phyloP scores from a whole-genome alignment of 2,888 invertebrate genomes.

The Agrochola lota region DNA sequence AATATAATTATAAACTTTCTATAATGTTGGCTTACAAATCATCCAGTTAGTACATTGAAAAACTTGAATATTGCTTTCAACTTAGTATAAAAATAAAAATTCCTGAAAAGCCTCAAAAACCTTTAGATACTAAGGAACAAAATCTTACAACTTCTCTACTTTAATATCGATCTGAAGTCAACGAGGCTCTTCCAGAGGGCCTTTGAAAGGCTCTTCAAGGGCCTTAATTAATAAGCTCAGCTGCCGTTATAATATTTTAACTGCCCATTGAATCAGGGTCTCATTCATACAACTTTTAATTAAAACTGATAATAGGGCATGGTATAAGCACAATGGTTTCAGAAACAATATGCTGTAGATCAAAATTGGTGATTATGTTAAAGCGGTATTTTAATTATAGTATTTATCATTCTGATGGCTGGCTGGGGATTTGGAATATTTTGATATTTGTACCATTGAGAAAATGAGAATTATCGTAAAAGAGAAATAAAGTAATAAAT shows the following conservation, averaged over 20 bases:
- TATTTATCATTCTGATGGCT: conserved; percentile 33
- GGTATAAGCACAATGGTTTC: conserved; percentile 39
- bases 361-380: conserved; percentile 52
- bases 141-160: conserved; percentile 15
- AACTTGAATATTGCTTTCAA: background rate
- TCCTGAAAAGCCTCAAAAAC: background rate
- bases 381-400: conserved; percentile 33
- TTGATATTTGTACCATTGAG: background rate
- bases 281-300: conserved; percentile 67
- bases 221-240: conserved; percentile 54
- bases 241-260: conserved; percentile 54
- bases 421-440: background rate
- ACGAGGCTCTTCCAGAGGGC: conserved; percentile 9
- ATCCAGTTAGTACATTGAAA: background rate
- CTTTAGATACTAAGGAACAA: background rate
- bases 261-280: conserved; percentile 44
- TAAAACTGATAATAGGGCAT: conserved; percentile 63
- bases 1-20: background rate
- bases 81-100: background rate
- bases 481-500: background rate
- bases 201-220: conserved; percentile 19
- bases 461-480: background rate
- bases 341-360: conserved; percentile 43
- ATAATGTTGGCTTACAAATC: background rate
- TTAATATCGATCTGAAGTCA: conserved; percentile 41